Conservation (phyloP, 1,140 invertebrate species). For the Chironomus tepperi region DNA sequence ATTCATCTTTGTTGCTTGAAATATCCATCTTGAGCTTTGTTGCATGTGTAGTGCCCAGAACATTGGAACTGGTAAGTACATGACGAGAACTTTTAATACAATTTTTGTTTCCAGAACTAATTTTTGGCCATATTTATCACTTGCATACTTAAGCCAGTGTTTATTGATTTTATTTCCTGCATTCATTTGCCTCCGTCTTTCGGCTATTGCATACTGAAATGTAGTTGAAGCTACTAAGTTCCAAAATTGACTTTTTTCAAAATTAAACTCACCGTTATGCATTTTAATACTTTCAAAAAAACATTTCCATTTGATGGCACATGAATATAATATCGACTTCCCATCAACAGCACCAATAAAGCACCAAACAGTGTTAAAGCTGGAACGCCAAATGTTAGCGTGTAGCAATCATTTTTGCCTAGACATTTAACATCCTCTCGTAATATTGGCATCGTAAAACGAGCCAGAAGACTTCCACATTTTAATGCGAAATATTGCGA, state of each 20-base stretch:
- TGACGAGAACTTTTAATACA: conserved; percentile 29
- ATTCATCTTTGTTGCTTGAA: conserved; percentile 63
- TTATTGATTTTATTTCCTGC: conserved; percentile 31
- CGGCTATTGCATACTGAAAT: neutral
- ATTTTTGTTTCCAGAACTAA: conserved; percentile 39
- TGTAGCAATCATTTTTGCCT: conserved; percentile 48
- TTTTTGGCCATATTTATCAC: conserved; percentile 50
- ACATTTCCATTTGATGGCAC: conserved; percentile 48
- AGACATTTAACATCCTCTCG: conserved; percentile 48
- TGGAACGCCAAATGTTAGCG: conserved; percentile 56
- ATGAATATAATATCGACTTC: conserved; percentile 46
- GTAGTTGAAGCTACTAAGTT: no score
- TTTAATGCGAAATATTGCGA: neutral
- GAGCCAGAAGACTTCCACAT: conserved; percentile 50
- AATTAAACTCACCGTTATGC: conserved; percentile 34
- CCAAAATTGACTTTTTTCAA: no score
- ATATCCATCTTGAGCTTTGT: conserved; percentile 58
- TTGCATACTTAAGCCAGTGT: conserved; percentile 65
- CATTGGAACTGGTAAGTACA: conserved; percentile 57
- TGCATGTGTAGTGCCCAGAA: conserved; percentile 60
- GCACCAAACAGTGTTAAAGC: conserved; percentile 47
- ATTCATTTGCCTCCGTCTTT: neutral
- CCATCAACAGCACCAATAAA: conserved; percentile 47
- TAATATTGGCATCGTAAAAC: conserved; percentile 51
- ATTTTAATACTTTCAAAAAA: conserved; percentile 43